Conservation (phyloP, 2,888 invertebrate genomes). For the Cancer borealis region DNA sequence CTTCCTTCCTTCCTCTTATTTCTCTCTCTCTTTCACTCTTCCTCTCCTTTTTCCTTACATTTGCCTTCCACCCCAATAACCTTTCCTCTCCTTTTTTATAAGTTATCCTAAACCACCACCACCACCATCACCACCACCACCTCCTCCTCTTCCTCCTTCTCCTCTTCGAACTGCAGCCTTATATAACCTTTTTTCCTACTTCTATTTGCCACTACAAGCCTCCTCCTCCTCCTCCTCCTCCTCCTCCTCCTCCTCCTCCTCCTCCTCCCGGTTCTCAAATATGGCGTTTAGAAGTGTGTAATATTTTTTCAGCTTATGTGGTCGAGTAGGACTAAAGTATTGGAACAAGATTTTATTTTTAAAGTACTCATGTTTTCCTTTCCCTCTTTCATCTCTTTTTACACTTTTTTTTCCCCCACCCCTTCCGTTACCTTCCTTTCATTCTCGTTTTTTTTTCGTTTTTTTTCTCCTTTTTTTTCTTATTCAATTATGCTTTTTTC, state of each 20-base stretch:
- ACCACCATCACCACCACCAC: not conserved
- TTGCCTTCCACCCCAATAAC: not conserved
- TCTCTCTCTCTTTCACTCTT: too few relatives aligned
- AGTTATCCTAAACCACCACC: not conserved
- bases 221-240: not conserved
- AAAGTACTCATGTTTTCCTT: not conserved
- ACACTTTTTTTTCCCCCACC: not conserved
- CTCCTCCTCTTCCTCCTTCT: not conserved
- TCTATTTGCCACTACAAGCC: not conserved
- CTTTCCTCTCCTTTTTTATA: not conserved
- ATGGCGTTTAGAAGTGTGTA: not conserved
- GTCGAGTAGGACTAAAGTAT: constrained; percentile 1
- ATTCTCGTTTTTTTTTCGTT: not conserved
- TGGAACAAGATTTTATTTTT: not conserved
- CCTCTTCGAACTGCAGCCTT: not conserved
- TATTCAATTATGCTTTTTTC: not conserved
- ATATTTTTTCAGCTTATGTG: not conserved
- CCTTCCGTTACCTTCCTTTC: not conserved
- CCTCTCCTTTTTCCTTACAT: not conserved
- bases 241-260: not conserved
- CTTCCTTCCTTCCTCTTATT: not conserved
- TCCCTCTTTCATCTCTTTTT: not conserved
- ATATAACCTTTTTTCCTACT: not conserved
- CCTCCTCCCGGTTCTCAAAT: not conserved
- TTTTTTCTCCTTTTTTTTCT: not conserved